A percentile compares a stretch with the other conserved stretches of the same genome.
Conservation (phyloP, 1,140 invertebrate species). For the Caenorhabditis latens region DNA sequence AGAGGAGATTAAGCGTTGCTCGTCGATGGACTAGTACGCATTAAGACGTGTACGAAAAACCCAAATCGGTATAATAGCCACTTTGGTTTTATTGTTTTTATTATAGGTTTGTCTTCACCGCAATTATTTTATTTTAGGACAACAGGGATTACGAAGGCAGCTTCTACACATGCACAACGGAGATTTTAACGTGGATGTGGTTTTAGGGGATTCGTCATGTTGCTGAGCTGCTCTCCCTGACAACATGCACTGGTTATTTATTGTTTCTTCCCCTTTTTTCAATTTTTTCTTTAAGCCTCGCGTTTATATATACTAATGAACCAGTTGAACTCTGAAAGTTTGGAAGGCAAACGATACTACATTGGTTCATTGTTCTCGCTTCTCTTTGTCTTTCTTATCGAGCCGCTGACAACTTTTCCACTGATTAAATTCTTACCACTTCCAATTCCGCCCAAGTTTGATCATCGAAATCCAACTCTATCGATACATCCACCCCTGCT, state of each 20-base stretch:
- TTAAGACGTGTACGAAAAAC: neutral
- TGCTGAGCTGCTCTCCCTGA: no score
- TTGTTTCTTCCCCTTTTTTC: no score
- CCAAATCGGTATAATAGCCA: neutral
- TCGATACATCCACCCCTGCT: neutral
- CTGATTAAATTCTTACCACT: neutral
- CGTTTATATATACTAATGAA: no score
- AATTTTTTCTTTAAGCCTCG: no score
- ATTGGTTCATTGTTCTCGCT: neutral
- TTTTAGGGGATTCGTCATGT: no score
- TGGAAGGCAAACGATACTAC: no score
- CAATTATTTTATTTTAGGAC: neutral
- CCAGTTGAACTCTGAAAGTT: no score
- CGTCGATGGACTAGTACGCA: neutral
- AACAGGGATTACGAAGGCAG: no score
- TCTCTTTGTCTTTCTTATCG: neutral
- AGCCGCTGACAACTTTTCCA: neutral
- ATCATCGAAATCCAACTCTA: constrained; percentile 18
- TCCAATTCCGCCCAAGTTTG: neutral
- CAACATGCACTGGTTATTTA: no score
- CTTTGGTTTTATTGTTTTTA: neutral
- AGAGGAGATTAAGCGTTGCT: neutral
- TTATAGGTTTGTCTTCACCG: neutral
- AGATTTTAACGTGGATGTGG: no score
- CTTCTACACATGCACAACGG: no score